These are phyloP conservation scores for Argyresthia goedartella DNA, from an alignment of 2,888 invertebrate species.

Conservation along the genomic window DNA sequence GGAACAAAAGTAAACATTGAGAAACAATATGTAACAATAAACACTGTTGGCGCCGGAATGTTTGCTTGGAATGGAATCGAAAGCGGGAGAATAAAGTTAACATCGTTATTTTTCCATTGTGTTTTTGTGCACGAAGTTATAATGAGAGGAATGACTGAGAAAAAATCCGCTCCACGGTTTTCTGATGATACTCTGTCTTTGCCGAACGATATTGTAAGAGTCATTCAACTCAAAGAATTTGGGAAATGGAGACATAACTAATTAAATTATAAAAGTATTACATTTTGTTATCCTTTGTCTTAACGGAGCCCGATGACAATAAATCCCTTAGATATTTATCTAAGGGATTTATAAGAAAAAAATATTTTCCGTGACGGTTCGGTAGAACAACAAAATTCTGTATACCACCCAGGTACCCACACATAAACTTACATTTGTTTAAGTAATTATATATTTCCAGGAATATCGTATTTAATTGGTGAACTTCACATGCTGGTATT, in stretches of 20 bases:
- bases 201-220: not conserved
- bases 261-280: slow-evolving; percentile 42
- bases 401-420: too few species aligned
- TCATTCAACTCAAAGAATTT: not conserved
- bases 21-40: slow-evolving; percentile 7
- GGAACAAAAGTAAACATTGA: slow-evolving; percentile 2
- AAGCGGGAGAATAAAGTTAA: slow-evolving; percentile 5
- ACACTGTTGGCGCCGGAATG: slow-evolving; percentile 2
- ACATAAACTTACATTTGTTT: too few species aligned
- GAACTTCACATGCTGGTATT: too few species aligned
- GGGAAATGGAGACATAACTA: slow-evolving; percentile 32
- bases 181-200: not conserved
- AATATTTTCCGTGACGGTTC: too few species aligned
- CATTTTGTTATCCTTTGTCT: slow-evolving; percentile 39
- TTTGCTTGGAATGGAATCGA: slow-evolving; percentile 2
- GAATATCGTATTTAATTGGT: too few species aligned
- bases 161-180: not conserved
- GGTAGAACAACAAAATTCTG: too few species aligned
- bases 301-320: too few species aligned
- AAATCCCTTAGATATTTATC: too few species aligned
- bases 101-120: slow-evolving; percentile 8
- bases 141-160: slow-evolving; percentile 4
- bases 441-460: too few species aligned
- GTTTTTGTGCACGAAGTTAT: slow-evolving; percentile 6
- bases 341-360: too few species aligned